These are phyloP conservation scores for Scopus umbretta DNA, from an alignment of 2,113 vertebrate genomes.

Conservation along the genomic window DNA sequence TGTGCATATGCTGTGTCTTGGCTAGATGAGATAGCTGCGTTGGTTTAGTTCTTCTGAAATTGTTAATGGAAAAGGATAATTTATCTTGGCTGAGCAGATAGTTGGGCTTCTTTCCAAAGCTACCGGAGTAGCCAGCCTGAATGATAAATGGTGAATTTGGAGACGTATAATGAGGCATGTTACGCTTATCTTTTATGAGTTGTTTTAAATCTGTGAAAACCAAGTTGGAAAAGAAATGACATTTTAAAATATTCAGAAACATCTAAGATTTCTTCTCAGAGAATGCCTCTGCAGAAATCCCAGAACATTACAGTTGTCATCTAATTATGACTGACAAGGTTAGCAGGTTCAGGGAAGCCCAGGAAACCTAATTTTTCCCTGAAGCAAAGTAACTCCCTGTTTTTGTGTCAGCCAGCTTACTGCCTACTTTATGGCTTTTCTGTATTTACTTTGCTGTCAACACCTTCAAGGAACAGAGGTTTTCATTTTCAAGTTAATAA, in stretches of 20 bases:
- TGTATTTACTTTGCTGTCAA: background rate
- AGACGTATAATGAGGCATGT: background rate
- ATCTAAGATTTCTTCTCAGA: background rate
- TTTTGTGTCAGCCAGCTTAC: background rate
- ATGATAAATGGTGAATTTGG: background rate
- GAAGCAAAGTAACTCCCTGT: background rate
- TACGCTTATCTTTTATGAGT: background rate
- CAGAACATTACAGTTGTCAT: background rate
- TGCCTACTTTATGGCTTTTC: background rate
- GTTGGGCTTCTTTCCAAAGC: background rate
- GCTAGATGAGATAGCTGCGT: background rate
- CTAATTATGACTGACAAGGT: background rate
- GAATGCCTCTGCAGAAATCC: background rate
- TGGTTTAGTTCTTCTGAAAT: background rate
- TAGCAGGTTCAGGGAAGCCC: constrained; percentile 6
- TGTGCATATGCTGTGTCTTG: background rate
- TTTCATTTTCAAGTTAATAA: background rate
- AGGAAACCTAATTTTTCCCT: background rate
- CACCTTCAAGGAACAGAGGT: background rate
- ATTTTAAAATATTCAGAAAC: background rate
- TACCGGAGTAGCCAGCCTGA: background rate
- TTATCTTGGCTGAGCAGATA: background rate
- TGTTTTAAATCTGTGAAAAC: background rate
- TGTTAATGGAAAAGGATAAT: background rate
- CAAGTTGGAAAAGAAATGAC: background rate